These are phyloP conservation scores for Orchesellides sinensis DNA, from an alignment of 2,888 invertebrate genomes.

Conservation along the genomic window DNA sequence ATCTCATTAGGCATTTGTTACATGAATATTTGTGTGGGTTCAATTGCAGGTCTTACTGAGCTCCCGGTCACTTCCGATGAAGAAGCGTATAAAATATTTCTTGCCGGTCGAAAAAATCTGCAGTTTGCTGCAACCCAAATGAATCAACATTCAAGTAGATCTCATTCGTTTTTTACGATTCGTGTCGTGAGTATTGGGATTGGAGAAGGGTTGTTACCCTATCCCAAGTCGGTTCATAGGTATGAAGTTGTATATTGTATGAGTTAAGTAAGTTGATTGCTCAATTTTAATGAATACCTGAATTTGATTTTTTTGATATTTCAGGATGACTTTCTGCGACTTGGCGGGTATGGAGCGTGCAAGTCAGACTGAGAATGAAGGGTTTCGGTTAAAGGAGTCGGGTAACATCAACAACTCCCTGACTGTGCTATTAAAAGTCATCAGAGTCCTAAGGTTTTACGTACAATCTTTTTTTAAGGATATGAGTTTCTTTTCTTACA, in stretches of 20 bases:
- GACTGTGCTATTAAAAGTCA: slow-evolving; percentile 89
- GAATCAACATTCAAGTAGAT: slow-evolving; percentile 89
- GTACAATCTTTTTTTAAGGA: not conserved
- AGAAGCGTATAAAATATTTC: slow-evolving; percentile 89
- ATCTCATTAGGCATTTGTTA: too few relatives aligned
- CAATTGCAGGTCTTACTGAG: slow-evolving; percentile 82
- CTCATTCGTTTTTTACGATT: slow-evolving; percentile 92
- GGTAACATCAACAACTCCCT: slow-evolving; percentile 93
- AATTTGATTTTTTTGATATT: slow-evolving; percentile 3
- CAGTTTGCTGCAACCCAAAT: slow-evolving; percentile 87
- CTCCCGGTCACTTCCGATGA: slow-evolving; percentile 83
- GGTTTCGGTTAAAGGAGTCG: slow-evolving; percentile 88
- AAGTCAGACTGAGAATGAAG: slow-evolving; percentile 85
- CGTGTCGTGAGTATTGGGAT: slow-evolving; percentile 83
- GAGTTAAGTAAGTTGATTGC: not conserved
- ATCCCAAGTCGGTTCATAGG: slow-evolving; percentile 52
- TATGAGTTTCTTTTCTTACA: too few relatives aligned
- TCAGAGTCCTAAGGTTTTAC: slow-evolving; percentile 79
- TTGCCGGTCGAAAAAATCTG: slow-evolving; percentile 86
- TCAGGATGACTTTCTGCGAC: slow-evolving; percentile 90
- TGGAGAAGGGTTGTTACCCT: slow-evolving; percentile 70
- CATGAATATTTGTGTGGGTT: slow-evolving; percentile 61
- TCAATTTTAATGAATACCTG: not conserved
- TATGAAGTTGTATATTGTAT: too few relatives aligned
- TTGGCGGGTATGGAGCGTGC: slow-evolving; percentile 92